Percentiles rank a stretch among this genome's conserved stretches.
These are phyloP conservation scores for Physocephala rufipes DNA, from an alignment of 2,888 invertebrate species.

Conservation along the genomic window DNA sequence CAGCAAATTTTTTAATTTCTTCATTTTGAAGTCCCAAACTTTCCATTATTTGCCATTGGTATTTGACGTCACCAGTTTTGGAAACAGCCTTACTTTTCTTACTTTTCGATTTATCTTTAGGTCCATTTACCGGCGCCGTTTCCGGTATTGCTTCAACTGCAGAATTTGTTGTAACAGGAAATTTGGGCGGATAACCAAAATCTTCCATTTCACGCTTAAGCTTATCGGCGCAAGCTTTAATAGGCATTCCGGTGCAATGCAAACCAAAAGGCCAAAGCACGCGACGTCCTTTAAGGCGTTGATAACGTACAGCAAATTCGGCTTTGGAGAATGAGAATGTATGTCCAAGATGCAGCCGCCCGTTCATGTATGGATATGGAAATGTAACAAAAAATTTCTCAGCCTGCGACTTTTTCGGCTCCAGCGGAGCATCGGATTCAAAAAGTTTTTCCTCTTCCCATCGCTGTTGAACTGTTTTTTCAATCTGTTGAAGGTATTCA, in stretches of 20 bases:
- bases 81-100: conserved; percentile 97
- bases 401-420: conserved; percentile 68
- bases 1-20: conserved; percentile 93
- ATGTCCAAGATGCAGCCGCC: conserved; percentile 95
- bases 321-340: conserved; percentile 97
- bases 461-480: conserved; percentile 81
- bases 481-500: conserved; percentile 89
- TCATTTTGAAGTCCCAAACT: conserved; percentile 88
- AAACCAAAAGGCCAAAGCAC: conserved; percentile 97
- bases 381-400: conserved; percentile 95
- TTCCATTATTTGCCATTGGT: conserved; percentile 99
- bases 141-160: conserved; percentile 62
- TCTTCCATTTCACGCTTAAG: conserved; percentile 90
- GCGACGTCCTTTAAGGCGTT: conserved; percentile 89
- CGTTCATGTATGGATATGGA: conserved; percentile 99
- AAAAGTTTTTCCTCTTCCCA: conserved; percentile 86
- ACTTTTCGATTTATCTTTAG: conserved; percentile 89
- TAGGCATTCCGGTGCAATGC: conserved; percentile 99
- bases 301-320: conserved; percentile 94
- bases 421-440: conserved; percentile 82
- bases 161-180: conserved; percentile 73
- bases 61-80: conserved; percentile 88
- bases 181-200: conserved; percentile 92
- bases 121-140: conserved; percentile 70
- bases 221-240: conserved; percentile 98